Percentiles rank a stretch among this genome's conserved stretches.
phyloP scores from a whole-genome alignment of 1,140 invertebrate species.

The Aphidius gifuensis region DNA sequence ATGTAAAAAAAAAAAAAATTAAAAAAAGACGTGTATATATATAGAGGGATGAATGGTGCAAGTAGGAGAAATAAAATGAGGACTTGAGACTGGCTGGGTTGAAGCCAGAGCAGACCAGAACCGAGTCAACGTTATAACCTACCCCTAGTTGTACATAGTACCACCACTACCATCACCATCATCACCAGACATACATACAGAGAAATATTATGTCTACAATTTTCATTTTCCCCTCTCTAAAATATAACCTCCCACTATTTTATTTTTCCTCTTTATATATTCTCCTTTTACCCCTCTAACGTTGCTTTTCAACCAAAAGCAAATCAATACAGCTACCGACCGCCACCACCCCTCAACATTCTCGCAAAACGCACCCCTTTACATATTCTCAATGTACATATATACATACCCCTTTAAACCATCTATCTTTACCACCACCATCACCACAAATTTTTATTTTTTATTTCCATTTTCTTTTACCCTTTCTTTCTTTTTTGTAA shows the following conservation, averaged over 20 bases:
- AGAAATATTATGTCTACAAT: no score
- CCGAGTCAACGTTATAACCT: background rate
- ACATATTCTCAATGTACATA: constrained; percentile 2
- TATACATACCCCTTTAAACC: constrained; percentile 1
- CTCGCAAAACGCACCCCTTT: constrained; percentile 30
- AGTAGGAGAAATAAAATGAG: constrained; percentile 19
- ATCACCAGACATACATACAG: no score
- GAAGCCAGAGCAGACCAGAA: background rate
- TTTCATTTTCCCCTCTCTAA: no score
- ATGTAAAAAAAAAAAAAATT: constrained; percentile 8
- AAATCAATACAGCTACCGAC: constrained; percentile 53
- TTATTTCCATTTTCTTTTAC: no score
- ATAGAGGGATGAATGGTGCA: constrained; percentile 19
- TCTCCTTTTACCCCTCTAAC: constrained; percentile 28
- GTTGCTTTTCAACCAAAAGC: constrained; percentile 25
- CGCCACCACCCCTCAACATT: constrained; percentile 37
- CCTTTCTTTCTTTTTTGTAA: no score
- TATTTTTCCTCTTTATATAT: no score
- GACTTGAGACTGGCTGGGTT: constrained; percentile 8
- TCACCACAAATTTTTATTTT: no score
- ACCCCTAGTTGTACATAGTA: background rate
- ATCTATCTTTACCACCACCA: background rate
- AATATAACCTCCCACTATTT: no score
- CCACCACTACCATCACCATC: no score
- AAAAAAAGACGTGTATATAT: constrained; percentile 4